These are phyloP conservation scores for Marcusenius ussheri DNA, from an alignment of 2,113 vertebrate species.

Conservation along the genomic window DNA sequence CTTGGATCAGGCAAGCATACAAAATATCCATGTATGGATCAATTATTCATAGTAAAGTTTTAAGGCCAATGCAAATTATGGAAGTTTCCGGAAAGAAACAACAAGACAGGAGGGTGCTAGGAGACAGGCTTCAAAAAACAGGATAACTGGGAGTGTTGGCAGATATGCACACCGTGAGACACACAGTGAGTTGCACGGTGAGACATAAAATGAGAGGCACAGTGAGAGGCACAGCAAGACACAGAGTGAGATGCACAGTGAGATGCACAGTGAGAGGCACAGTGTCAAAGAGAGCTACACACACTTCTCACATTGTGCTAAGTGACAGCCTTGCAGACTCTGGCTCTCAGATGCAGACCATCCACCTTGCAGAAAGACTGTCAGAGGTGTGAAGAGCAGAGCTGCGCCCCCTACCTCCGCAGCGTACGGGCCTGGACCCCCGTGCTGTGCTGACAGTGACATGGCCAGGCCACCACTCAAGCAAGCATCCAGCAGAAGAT, in stretches of 20 bases:
- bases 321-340: not conserved
- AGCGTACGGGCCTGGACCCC: not conserved
- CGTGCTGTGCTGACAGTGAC: not conserved
- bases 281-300: not conserved
- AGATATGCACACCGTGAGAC: not conserved
- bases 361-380: not conserved
- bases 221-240: not conserved
- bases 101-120: not conserved
- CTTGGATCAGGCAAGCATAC: not conserved
- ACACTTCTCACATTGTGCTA: not conserved
- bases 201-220: not conserved
- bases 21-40: not conserved
- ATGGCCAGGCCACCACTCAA: too few species aligned
- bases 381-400: not conserved
- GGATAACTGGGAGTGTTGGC: not conserved
- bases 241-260: not conserved
- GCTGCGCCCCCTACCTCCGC: not conserved
- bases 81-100: not conserved
- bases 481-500: too few species aligned
- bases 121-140: not conserved
- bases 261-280: not conserved
- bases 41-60: not conserved
- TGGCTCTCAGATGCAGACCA: not conserved
- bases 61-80: not conserved
- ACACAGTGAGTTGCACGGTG: not conserved